Base-by-base conservation (phyloP, 2,888 invertebrate species). In the Ophion ellenae region DNA sequence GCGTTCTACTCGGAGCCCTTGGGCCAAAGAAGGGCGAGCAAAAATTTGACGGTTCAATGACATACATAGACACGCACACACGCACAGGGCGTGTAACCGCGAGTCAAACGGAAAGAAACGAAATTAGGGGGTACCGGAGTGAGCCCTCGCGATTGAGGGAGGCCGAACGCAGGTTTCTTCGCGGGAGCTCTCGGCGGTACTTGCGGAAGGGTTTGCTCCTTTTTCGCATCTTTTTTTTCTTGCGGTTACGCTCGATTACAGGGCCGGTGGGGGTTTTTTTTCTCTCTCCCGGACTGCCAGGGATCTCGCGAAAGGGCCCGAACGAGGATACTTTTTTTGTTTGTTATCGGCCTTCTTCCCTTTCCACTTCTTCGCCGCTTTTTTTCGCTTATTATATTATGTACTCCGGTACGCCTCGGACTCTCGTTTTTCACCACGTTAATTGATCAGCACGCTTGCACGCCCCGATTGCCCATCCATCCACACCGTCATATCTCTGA, bases 221-320 rank as follows among this genome's bases (percentile, higher is more conserved):
- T 71, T 77, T 83, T 77, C 47, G 40, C 40, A 36, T 66, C 76
- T 57, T 83, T 53, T 69, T 74, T 66, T 81, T 78, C 66, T 75
- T 78, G 81, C 86, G 86, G 86, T 83, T 84, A 83, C 85, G 81
- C 81, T 83, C 86, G 84, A 83, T 87, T 83, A 82, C 81, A 81
- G 86, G 83, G 78, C 81, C 81, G 73, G 73, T 67, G 64, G 64
- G 63, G 71, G 77, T 79, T 82, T 83, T 80, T 81, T 74, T 75
- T 32, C 47, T 74, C n/a, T 76, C n/a, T 20, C 20, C 61, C 74
- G 66, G 67, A 66, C 84, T 84, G 71, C 57, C 84, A 61, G 20
- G 64, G 71, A 59, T 71, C 57, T 79, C 36, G 59, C 53, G 61
- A 86, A 86, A 75, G 66, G 78, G 75, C 61, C 71, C 81, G 81